phyloP scores from a whole-genome alignment of 1,140 invertebrate genomes.

The Cydia fagiglandana region DNA sequence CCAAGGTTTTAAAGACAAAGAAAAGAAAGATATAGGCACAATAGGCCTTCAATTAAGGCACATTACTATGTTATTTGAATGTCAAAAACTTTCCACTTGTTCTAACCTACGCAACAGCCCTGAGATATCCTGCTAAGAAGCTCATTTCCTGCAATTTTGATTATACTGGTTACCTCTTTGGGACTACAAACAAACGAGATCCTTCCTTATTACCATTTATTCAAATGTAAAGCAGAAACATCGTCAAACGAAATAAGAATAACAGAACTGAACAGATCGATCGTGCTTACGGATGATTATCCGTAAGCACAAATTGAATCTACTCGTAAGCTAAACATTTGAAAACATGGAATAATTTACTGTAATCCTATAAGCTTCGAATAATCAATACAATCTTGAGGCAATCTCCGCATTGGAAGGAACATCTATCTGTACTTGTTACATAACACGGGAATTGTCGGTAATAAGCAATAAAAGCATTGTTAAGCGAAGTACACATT shows the following conservation, averaged over 20 bases:
- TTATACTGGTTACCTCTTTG: too few relatives aligned
- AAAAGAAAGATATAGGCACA: too few relatives aligned
- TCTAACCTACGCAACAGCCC: too few relatives aligned
- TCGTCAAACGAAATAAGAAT: neutral
- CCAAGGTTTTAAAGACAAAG: too few relatives aligned
- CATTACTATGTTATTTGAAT: too few relatives aligned
- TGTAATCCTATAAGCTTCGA: neutral
- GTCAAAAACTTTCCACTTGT: too few relatives aligned
- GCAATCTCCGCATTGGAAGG: neutral
- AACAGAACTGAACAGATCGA: neutral
- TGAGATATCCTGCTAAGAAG: too few relatives aligned
- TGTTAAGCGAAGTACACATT: neutral
- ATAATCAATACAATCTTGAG: neutral
- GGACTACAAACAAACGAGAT: neutral
- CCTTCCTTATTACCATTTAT: neutral
- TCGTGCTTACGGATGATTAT: too few relatives aligned
- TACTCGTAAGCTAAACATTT: conserved; percentile 3
- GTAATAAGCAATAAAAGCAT: conserved; percentile 13
- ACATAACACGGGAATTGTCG: neutral
- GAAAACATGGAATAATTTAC: conserved; percentile 16
- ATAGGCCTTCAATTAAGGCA: too few relatives aligned
- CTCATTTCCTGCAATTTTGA: too few relatives aligned
- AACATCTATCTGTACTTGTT: conserved; percentile 15
- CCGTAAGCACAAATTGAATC: conserved; percentile 5
- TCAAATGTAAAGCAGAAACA: neutral